Evolutionary conservation across 2,113 vertebrate genomes (phyloP).

Genomic region (Syngnathoides biaculeatus): DNA sequence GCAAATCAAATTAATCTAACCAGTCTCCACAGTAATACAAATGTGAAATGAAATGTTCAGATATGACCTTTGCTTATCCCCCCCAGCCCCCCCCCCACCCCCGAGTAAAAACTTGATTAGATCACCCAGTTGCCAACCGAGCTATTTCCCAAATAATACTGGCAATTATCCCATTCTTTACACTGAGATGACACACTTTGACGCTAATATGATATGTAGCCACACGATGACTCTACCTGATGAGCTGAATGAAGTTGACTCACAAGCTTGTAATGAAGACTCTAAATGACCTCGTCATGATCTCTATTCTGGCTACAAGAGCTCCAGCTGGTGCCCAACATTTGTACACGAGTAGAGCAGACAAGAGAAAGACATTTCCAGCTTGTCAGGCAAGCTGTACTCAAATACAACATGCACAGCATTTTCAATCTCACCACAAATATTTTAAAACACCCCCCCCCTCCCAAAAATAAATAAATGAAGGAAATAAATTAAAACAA

Average conservation of each 20-base stretch:
- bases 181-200: not conserved
- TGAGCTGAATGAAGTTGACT: conserved; percentile 28
- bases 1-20: not conserved
- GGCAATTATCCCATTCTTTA: not conserved
- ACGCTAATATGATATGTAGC: conserved; percentile 8
- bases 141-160: conserved; percentile 13
- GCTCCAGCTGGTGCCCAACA: conserved; percentile 16
- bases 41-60: not conserved
- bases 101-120: not conserved
- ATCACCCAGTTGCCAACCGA: not conserved
- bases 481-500: no score
- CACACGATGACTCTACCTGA: conserved; percentile 17
- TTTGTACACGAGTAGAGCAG: conserved; percentile 17
- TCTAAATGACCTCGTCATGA: conserved; percentile 19
- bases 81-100: no score
- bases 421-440: conserved; percentile 17
- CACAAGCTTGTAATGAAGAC: conserved; percentile 28
- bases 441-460: no score
- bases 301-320: conserved; percentile 13
- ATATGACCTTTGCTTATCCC: not conserved
- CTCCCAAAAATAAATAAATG: no score
- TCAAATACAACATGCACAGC: conserved; percentile 8
- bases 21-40: not conserved
- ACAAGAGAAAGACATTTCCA: conserved; percentile 7
- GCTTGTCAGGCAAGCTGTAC: conserved; percentile 14